Conservation (phyloP, 2,113 vertebrate genomes). For the Catharus bicknelli region DNA sequence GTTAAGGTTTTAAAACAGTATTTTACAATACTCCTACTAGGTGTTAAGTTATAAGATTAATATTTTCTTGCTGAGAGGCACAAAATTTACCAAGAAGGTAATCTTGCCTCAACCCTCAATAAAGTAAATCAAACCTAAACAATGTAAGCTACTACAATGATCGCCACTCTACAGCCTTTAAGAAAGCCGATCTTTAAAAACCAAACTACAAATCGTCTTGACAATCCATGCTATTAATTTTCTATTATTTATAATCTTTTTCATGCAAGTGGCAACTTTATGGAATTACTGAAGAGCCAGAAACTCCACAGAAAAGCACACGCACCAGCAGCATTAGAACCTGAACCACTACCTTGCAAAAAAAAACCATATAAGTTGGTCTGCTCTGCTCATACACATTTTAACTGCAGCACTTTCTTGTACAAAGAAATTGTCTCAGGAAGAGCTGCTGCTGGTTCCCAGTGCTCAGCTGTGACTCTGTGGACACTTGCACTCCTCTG, state of each 20-base stretch:
- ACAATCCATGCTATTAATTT: not conserved
- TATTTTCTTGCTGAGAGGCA: not conserved
- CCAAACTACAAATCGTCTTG: not conserved
- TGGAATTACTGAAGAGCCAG: not conserved
- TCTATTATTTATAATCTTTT: not conserved
- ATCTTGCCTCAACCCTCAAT: not conserved
- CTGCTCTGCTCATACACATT: not conserved
- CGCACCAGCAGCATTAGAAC: not conserved
- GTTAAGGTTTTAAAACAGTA: not conserved
- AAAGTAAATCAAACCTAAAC: not conserved
- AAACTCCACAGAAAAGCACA: not conserved
- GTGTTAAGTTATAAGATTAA: not conserved
- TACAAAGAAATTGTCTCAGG: not conserved
- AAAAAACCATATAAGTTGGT: rapidly evolving
- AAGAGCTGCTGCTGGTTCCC: not conserved
- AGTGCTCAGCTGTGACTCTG: not conserved
- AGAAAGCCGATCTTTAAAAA: not conserved
- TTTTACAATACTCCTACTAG: not conserved
- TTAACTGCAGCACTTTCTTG: not conserved
- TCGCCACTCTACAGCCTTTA: not conserved
- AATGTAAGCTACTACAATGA: not conserved
- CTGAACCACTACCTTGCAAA: not conserved
- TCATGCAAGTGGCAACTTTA: not conserved
- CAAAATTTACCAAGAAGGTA: not conserved
- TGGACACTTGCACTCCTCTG: not conserved